Evolutionary conservation across 1,140 invertebrate genomes (phyloP).

Genomic region (Lepeophtheirus salmonis): DNA sequence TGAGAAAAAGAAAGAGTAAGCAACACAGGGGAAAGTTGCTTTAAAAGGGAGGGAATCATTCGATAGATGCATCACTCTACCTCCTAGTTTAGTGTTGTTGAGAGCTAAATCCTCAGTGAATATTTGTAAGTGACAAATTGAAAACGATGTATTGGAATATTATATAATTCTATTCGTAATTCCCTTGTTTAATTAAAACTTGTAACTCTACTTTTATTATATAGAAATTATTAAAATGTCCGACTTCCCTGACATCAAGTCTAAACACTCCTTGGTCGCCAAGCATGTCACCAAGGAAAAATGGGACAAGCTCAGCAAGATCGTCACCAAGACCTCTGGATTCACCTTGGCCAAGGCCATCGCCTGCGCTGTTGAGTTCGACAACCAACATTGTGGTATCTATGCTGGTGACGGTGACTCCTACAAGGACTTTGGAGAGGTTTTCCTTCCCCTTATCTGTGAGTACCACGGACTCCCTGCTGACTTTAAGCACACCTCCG

Average conservation of each 20-base stretch:
- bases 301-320: slow-evolving; percentile 17
- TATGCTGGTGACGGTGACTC: slow-evolving; percentile 18
- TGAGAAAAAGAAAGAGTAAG: neutral
- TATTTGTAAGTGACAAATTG: neutral
- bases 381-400: slow-evolving; percentile 20
- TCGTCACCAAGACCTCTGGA: slow-evolving; percentile 17
- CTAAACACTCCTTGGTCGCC: slow-evolving; percentile 18
- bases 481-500: slow-evolving; percentile 18
- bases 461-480: slow-evolving; percentile 19
- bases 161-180: no score
- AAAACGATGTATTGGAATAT: no score
- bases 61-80: neutral
- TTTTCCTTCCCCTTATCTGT: slow-evolving; percentile 19
- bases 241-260: slow-evolving; percentile 18
- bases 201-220: slow-evolving; percentile 1
- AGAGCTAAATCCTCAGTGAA: neutral
- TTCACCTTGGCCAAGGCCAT: slow-evolving; percentile 19
- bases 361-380: slow-evolving; percentile 19
- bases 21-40: neutral
- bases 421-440: slow-evolving; percentile 18
- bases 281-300: slow-evolving; percentile 19
- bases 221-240: slow-evolving; percentile 7
- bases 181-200: no score
- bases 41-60: neutral
- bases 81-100: neutral